Conservation (phyloP, 1,140 invertebrate species). For the Ostrea denselamellosa region DNA sequence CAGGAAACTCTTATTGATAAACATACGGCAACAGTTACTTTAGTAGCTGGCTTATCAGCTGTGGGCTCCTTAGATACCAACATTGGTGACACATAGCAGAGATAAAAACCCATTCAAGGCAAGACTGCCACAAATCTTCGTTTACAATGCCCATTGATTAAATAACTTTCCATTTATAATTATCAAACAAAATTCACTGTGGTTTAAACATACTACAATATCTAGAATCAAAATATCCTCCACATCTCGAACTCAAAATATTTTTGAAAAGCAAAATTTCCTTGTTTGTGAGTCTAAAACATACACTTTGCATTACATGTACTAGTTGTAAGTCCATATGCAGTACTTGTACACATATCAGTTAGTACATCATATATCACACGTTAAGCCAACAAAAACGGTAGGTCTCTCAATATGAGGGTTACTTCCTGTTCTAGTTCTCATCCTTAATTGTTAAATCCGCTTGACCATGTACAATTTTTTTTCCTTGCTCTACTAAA, state of each 20-base stretch:
- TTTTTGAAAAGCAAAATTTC: not conserved
- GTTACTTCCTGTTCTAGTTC: not conserved
- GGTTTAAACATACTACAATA: not conserved
- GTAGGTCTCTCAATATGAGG: not conserved
- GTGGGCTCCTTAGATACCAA: slow-evolving; percentile 53
- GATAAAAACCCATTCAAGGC: slow-evolving; percentile 32
- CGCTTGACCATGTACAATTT: not conserved
- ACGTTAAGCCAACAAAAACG: not conserved
- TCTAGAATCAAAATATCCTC: not conserved
- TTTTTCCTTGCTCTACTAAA: not conserved
- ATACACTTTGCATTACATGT: not conserved
- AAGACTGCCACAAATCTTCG: slow-evolving; percentile 7
- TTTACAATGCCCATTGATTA: slow-evolving; percentile 12
- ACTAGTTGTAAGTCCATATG: not conserved
- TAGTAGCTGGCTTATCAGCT: slow-evolving; percentile 46
- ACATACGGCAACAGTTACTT: slow-evolving; percentile 50
- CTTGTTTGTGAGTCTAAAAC: not conserved
- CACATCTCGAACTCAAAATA: not conserved
- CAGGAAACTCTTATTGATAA: slow-evolving; percentile 52
- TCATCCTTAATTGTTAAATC: slow-evolving; percentile 20
- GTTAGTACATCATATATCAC: not conserved
- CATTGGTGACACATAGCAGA: slow-evolving; percentile 39
- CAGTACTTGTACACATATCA: not conserved
- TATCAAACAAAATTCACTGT: not conserved
- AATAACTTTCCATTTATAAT: not conserved